A percentile compares a stretch with the other conserved stretches of the same genome.
Evolutionary conservation across 1,140 invertebrate genomes (phyloP).

Genomic region (Drosophila kurseongensis): DNA sequence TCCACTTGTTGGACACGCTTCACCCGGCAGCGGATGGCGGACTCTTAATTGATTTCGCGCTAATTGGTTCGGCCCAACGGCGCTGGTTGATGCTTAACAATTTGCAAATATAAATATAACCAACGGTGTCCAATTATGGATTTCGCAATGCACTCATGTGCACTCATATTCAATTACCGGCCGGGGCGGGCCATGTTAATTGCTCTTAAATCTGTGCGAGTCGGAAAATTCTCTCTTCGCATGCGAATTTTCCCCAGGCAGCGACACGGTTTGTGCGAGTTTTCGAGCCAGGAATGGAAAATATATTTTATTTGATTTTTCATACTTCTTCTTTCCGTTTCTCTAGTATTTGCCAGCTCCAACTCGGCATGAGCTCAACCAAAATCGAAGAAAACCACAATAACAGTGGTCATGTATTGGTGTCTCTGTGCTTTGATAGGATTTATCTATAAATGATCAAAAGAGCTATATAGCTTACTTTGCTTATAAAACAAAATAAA

Average conservation of each 20-base stretch:
- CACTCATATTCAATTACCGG: constrained; percentile 65
- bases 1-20: constrained; percentile 28
- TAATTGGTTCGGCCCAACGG: constrained; percentile 22
- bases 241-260: neutral
- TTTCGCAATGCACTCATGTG: constrained; percentile 55
- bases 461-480: no score
- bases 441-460: neutral
- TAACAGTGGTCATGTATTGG: constrained; percentile 8
- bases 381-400: constrained; percentile 7
- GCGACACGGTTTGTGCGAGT: neutral
- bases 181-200: constrained; percentile 56
- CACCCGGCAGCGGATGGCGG: constrained; percentile 5
- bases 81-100: constrained; percentile 30
- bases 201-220: constrained; percentile 64
- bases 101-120: constrained; percentile 48
- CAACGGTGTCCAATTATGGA: constrained; percentile 43
- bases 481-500: no score
- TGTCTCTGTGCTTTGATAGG: neutral
- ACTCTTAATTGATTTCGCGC: constrained; percentile 35
- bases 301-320: constrained; percentile 29
- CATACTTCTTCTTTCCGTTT: neutral
- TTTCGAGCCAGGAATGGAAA: constrained; percentile 3
- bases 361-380: neutral
- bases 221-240: constrained; percentile 34
- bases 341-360: neutral